Base-by-base conservation (phyloP, 2,113 vertebrate genomes). In the Gallinago jamesoni region DNA sequence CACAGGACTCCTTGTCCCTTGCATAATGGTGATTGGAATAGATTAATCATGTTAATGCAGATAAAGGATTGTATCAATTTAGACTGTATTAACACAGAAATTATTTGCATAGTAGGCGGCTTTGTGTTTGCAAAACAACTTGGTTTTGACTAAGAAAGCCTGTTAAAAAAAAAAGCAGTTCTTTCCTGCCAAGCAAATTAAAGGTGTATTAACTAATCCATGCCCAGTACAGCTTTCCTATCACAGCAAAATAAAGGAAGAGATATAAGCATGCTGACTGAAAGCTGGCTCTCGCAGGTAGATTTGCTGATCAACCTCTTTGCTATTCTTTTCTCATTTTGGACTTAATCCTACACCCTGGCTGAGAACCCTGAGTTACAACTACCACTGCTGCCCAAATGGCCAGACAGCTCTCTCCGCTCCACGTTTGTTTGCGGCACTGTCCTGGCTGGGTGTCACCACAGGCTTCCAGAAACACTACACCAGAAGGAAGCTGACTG, bases 21-120 rank as follows among this genome's bases (percentile, higher is more conserved):
- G 96, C 67, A 89, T 96, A 98, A 98, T 85, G 95, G 76, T 97
- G 95, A 98, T 97, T 97, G 96, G 96, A 94, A 96, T 45, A 96
- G 96, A 98, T 97, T 98, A 98, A 98, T 98, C 98, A 98, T 68
- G 92, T 84, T 97, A 96, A 97, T 90, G 97, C 82, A 97, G 96
- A 97, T 97, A 95, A 98, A 97, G 94, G 97, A 95, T 97, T 94
- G 87, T 86, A 97, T 96, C 96, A 95, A 90, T 91, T 96, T 96
- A 95, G 78, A 67, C 88, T 96, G 87, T 86, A 97, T 94, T 96
- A 97, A 97, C 90, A 93, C 91, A 97, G 78, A 56, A 96, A 91
- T 96, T 97, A 98, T 97, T 91, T 98, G 97, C 97, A 98, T 93
- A 96, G 92, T 50, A 97, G 95, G 96, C 87, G 60, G 94, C 90